These are phyloP conservation scores for Allygus modestus DNA, from an alignment of 2,888 invertebrate species.

Conservation along the genomic window DNA sequence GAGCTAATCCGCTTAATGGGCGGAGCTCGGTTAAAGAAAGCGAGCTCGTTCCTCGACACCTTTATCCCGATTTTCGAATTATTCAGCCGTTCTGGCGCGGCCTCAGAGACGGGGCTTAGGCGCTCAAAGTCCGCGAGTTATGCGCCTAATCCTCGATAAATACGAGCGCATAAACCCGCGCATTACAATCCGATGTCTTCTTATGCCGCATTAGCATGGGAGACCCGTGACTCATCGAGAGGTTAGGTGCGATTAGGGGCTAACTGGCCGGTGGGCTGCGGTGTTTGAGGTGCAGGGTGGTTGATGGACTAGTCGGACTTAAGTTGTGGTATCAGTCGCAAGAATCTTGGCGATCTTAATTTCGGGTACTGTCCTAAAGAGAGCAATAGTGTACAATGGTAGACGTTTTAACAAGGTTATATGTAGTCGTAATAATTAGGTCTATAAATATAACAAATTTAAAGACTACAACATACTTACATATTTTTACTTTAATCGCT, in stretches of 20 bases:
- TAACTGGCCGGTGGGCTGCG: not conserved
- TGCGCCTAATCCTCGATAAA: constrained; percentile 46
- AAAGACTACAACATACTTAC: too few relatives aligned
- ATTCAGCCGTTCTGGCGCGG: constrained; percentile 29
- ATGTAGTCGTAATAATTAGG: too few relatives aligned
- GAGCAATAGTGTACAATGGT: too few relatives aligned
- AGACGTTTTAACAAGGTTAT: too few relatives aligned
- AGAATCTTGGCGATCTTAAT: too few relatives aligned
- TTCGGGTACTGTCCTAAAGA: too few relatives aligned
- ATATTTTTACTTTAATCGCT: too few relatives aligned
- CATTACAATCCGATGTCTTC: constrained; percentile 37
- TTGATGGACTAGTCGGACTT: too few relatives aligned
- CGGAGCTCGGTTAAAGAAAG: not conserved
- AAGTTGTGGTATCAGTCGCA: too few relatives aligned
- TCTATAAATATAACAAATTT: too few relatives aligned
- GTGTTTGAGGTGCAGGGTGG: too few relatives aligned
- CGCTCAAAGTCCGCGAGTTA: constrained; percentile 47
- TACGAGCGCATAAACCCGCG: constrained; percentile 47
- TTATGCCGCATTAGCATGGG: constrained; percentile 8
- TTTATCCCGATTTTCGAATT: constrained; percentile 51
- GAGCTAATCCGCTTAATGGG: constrained; percentile 22
- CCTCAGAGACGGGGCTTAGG: constrained; percentile 12
- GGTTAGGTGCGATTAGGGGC: not conserved
- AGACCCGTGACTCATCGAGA: not conserved
- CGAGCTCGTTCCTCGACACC: constrained; percentile 10